These are phyloP conservation scores for Euclidia mi DNA, from an alignment of 2,888 invertebrate genomes.

Conservation along the genomic window DNA sequence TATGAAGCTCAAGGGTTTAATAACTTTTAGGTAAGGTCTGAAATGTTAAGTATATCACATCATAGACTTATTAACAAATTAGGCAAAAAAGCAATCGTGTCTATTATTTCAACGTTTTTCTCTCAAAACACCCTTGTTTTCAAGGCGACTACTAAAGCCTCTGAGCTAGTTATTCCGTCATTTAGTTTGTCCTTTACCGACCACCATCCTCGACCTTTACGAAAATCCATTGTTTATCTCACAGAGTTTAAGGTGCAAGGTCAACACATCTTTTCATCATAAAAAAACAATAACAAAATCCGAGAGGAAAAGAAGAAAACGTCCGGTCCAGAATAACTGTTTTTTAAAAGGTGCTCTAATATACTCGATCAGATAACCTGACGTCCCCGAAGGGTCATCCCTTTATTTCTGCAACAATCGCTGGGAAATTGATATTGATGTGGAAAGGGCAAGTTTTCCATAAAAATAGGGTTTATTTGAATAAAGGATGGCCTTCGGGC, in stretches of 20 bases:
- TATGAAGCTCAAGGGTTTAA: too few species aligned
- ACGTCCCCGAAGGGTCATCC: conserved; percentile 88
- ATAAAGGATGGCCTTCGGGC: conserved; percentile 87
- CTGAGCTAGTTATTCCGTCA: too few species aligned
- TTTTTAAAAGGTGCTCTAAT: conserved; percentile 82
- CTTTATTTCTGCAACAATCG: conserved; percentile 90
- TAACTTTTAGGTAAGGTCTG: too few species aligned
- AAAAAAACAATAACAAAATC: conserved; percentile 43
- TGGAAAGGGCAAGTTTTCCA: conserved; percentile 89
- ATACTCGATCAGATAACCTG: conserved; percentile 84
- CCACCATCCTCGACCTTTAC: conserved; percentile 11
- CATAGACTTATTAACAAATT: too few species aligned
- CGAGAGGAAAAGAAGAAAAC: conserved; percentile 39
- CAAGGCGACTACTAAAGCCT: too few species aligned
- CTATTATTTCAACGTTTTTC: too few species aligned
- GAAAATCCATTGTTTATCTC: conserved; percentile 8
- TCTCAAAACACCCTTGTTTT: too few species aligned
- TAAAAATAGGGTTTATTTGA: conserved; percentile 90
- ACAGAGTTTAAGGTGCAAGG: conserved; percentile 23
- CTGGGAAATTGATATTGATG: conserved; percentile 90
- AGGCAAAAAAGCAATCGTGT: too few species aligned
- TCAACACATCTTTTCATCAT: conserved; percentile 15
- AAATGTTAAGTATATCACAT: too few species aligned
- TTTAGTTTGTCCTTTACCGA: too few species aligned
- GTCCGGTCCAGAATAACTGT: conserved; percentile 46